phyloP scores from a whole-genome alignment of 2,888 invertebrate genomes.

The Candidula unifasciata region DNA sequence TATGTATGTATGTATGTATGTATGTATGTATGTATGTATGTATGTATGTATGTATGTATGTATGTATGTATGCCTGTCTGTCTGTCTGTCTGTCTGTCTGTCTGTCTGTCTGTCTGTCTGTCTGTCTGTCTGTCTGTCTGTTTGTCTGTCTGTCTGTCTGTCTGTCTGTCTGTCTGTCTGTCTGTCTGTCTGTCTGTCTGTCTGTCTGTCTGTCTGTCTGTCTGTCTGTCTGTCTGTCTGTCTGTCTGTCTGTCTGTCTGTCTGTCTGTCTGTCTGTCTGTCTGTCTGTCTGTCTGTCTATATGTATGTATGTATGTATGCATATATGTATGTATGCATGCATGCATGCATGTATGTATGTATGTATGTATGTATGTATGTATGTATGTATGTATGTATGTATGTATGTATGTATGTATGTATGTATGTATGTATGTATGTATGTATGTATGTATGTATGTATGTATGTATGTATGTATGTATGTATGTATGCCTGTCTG shows the following conservation, averaged over 20 bases:
- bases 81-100: background rate
- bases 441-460: constrained; percentile 2
- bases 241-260: background rate
- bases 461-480: constrained; percentile 13
- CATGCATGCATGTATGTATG: background rate
- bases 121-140: background rate
- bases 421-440: constrained; percentile 12
- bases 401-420: constrained; percentile 10
- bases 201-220: background rate
- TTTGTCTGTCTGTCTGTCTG: background rate
- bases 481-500: background rate
- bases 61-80: background rate
- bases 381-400: constrained; percentile 14
- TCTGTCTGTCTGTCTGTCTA: background rate
- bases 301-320: background rate
- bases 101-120: background rate
- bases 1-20: no score
- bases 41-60: background rate
- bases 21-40: no score
- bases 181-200: constrained; percentile 9
- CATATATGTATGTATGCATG: background rate
- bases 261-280: background rate
- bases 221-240: background rate
- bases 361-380: background rate
- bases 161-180: constrained; percentile 19